A percentile compares a stretch with the other conserved stretches of the same genome.
Evolutionary conservation across 1,140 invertebrate genomes (phyloP).

Genomic region (Papilio polytes): DNA sequence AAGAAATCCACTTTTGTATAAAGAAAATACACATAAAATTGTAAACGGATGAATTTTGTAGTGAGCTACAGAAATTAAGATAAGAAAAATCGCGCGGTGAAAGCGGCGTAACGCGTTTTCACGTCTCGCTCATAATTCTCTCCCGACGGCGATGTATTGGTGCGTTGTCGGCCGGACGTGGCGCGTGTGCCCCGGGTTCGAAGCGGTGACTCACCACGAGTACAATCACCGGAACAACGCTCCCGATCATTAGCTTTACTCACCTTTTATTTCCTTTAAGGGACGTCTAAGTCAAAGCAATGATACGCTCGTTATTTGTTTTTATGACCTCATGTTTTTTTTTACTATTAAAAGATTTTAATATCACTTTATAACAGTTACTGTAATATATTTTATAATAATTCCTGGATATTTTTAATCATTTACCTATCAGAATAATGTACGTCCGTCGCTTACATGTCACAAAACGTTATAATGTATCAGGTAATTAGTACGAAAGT

Average conservation of each 20-base stretch:
- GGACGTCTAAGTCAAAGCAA: background rate
- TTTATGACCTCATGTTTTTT: background rate
- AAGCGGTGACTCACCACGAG: slow-evolving; percentile 14
- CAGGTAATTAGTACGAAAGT: slow-evolving; percentile 22
- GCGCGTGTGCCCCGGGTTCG: slow-evolving; percentile 38
- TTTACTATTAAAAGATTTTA: background rate
- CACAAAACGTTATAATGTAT: background rate
- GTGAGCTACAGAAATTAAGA: slow-evolving; percentile 16
- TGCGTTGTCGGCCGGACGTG: slow-evolving; percentile 22
- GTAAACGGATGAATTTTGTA: background rate
- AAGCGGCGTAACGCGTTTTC: slow-evolving; percentile 25
- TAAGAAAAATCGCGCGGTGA: slow-evolving; percentile 23
- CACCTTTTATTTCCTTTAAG: slow-evolving; percentile 23
- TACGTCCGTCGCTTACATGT: background rate
- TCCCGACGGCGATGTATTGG: slow-evolving; percentile 9
- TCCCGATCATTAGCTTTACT: slow-evolving; percentile 17
- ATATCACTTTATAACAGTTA: background rate
- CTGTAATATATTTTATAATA: background rate
- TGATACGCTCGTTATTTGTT: slow-evolving; percentile 6
- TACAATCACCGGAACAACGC: slow-evolving; percentile 37
- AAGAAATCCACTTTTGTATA: background rate
- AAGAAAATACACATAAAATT: background rate
- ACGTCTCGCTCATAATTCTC: slow-evolving; percentile 12
- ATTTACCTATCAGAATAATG: background rate
- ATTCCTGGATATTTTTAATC: background rate